phyloP scores from a whole-genome alignment of 2,113 vertebrate species.

The Passerina amoena region DNA sequence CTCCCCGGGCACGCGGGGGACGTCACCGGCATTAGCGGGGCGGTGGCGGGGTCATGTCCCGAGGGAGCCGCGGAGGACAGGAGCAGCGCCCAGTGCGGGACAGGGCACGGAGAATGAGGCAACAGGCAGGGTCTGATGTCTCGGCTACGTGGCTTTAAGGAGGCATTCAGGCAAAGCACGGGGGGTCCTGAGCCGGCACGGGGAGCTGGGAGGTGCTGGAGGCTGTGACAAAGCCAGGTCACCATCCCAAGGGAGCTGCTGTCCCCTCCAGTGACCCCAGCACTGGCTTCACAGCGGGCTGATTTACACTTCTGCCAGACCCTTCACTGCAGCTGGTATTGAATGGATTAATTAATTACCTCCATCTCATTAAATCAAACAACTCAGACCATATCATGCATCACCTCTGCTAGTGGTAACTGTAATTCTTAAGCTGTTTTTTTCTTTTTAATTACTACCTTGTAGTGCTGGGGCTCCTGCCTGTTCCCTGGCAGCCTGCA shows the following conservation, averaged over 20 bases:
- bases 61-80: neutral
- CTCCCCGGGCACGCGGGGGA: neutral
- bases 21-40: neutral
- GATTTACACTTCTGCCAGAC: neutral
- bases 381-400: neutral
- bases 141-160: neutral
- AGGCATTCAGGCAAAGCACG: neutral
- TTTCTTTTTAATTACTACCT: neutral
- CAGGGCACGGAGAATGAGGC: neutral
- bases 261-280: neutral
- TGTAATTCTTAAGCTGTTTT: neutral
- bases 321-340: neutral
- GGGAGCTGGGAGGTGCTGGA: neutral
- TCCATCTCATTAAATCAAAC: neutral
- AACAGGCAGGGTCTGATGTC: neutral
- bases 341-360: neutral
- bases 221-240: neutral
- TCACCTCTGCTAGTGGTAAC: neutral
- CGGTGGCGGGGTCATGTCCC: neutral
- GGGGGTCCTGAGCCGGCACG: fast-evolving
- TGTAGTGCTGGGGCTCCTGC: neutral
- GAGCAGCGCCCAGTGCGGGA: neutral
- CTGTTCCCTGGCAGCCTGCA: neutral
- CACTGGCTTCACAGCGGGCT: fast-evolving
- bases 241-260: neutral